Conservation (phyloP, 2,888 invertebrate species). For the Parelbella ahira region DNA sequence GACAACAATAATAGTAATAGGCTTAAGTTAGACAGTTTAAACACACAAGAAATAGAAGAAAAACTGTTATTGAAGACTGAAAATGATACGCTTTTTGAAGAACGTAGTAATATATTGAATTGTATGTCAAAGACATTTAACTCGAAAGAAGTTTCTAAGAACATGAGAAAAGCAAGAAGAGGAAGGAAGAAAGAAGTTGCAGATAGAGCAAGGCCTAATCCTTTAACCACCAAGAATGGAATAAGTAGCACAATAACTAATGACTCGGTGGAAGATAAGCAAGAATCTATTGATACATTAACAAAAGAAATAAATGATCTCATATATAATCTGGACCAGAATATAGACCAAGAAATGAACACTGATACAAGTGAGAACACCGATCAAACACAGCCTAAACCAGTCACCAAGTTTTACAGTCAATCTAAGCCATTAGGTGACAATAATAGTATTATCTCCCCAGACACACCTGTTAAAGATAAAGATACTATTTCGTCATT, state of each 20-base stretch:
- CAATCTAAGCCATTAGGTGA: slow-evolving; percentile 58
- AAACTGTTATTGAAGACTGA: slow-evolving; percentile 82
- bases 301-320: slow-evolving; percentile 73
- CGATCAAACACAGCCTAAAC: slow-evolving; percentile 55
- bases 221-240: slow-evolving; percentile 34
- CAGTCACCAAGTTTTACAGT: slow-evolving; percentile 62
- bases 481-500: slow-evolving; percentile 46
- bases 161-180: slow-evolving; percentile 70
- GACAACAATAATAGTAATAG: slow-evolving; percentile 81
- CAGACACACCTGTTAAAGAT: slow-evolving; percentile 65
- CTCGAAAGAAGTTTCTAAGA: slow-evolving; percentile 70
- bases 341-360: slow-evolving; percentile 55
- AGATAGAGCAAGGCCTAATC: slow-evolving; percentile 36
- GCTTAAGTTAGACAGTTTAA: slow-evolving; percentile 68
- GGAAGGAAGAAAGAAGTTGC: slow-evolving; percentile 66
- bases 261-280: slow-evolving; percentile 53
- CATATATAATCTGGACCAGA: slow-evolving; percentile 67
- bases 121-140: slow-evolving; percentile 79
- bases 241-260: slow-evolving; percentile 43
- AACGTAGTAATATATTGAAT: slow-evolving; percentile 75
- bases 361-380: slow-evolving; percentile 35
- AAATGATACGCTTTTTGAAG: slow-evolving; percentile 76
- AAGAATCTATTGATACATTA: slow-evolving; percentile 66
- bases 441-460: slow-evolving; percentile 53
- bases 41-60: slow-evolving; percentile 78